phyloP scores from a whole-genome alignment of 2,888 invertebrate species.

The Microctonus brassicae region DNA sequence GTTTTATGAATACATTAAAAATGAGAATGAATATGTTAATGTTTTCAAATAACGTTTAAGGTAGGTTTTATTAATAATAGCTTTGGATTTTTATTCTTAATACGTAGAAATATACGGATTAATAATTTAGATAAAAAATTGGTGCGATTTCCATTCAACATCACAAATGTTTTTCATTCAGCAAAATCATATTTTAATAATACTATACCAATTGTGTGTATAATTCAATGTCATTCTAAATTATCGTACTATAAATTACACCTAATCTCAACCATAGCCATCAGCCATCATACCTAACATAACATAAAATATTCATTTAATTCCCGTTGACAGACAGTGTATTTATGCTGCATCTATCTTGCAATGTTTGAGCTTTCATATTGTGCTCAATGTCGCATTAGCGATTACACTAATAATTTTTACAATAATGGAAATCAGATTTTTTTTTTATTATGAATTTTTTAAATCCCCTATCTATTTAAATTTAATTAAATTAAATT shows the following conservation, averaged over 20 bases:
- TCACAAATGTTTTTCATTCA: not conserved
- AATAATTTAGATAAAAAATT: conserved; percentile 18
- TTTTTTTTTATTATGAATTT: not conserved
- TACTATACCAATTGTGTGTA: conserved; percentile 7
- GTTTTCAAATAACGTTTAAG: conserved; percentile 20
- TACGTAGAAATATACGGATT: conserved; percentile 5
- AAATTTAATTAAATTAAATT: not conserved
- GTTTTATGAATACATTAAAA: conserved; percentile 5
- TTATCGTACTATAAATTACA: not conserved
- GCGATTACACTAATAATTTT: not conserved
- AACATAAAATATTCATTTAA: not conserved
- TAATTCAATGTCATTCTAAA: not conserved
- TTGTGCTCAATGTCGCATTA: not conserved
- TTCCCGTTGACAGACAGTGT: not conserved
- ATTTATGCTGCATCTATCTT: not conserved
- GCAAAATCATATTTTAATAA: too few relatives aligned
- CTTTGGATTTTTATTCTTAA: conserved; percentile 19
- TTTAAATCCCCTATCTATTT: not conserved
- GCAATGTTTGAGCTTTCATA: not conserved
- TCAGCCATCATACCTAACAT: not conserved
- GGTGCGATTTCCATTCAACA: conserved; percentile 14
- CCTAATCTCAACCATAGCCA: not conserved
- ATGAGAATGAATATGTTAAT: conserved; percentile 18
- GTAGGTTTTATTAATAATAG: conserved; percentile 7
- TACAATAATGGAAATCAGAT: not conserved